phyloP scores from a whole-genome alignment of 2,797 vertebrate species.

The Streptopelia turtur region DNA sequence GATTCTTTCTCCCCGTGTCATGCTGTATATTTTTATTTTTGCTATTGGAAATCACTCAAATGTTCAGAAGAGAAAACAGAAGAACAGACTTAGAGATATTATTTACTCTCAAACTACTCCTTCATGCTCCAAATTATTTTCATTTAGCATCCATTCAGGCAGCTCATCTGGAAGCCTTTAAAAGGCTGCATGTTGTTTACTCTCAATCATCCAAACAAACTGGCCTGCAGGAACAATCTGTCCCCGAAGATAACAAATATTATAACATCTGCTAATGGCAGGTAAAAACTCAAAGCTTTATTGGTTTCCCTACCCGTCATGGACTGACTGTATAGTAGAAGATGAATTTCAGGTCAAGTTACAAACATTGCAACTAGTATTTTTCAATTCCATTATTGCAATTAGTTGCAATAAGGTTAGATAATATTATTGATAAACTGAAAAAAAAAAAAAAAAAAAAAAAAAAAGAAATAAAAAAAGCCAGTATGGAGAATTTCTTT shows the following conservation, averaged over 20 bases:
- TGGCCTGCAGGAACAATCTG: not conserved
- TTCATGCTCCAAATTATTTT: not conserved
- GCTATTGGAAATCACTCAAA: not conserved
- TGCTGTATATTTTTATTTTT: not conserved
- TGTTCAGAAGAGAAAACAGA: not conserved
- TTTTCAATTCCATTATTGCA: not conserved
- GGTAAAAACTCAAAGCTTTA: not conserved
- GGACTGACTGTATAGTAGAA: not conserved
- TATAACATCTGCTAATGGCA: not conserved
- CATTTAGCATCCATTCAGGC: not conserved
- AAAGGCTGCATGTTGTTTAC: not conserved
- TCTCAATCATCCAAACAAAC: not conserved
- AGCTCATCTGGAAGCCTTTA: not conserved
- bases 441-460: not conserved
- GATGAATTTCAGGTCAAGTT: not conserved
- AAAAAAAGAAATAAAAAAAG: not conserved
- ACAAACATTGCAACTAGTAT: not conserved
- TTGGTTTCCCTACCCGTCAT: not conserved
- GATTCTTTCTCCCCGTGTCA: not conserved
- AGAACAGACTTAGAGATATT: not conserved
- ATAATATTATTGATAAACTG: not conserved
- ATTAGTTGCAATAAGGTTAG: not conserved
- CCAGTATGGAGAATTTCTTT: not conserved
- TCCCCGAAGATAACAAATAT: not conserved
- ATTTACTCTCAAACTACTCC: not conserved